A percentile compares a stretch with the other conserved stretches of the same genome.
These are phyloP conservation scores for Paraplagusia blochii DNA, from an alignment of 2,113 vertebrate genomes.

Conservation along the genomic window DNA sequence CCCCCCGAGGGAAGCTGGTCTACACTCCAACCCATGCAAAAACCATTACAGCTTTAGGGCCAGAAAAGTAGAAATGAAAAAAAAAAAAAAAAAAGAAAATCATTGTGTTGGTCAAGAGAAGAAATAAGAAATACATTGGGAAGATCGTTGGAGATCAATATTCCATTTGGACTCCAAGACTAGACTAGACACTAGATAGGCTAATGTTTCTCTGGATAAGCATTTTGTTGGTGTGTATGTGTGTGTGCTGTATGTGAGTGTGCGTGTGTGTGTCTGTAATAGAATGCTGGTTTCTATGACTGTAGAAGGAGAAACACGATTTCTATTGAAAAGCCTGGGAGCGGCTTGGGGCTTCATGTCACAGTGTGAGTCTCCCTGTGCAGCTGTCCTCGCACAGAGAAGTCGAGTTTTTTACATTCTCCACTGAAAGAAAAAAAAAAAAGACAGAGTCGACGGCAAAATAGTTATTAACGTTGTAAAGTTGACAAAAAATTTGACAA, in stretches of 20 bases:
- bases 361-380: slow-evolving; percentile 49
- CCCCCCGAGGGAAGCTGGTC: slow-evolving; percentile 32
- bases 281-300: slow-evolving; percentile 47
- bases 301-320: slow-evolving; percentile 57
- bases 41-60: slow-evolving; percentile 54
- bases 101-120: slow-evolving; percentile 50
- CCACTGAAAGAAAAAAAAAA: slow-evolving; percentile 31
- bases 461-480: slow-evolving; percentile 18
- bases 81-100: slow-evolving; percentile 45
- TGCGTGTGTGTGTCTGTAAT: slow-evolving; percentile 9
- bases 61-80: slow-evolving; percentile 32
- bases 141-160: slow-evolving; percentile 69
- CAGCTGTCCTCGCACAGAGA: slow-evolving; percentile 69
- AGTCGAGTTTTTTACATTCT: slow-evolving; percentile 55
- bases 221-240: slow-evolving; percentile 43
- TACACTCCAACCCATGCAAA: slow-evolving; percentile 56
- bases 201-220: slow-evolving; percentile 68
- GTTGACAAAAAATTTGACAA: too few relatives aligned
- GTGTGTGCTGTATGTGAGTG: slow-evolving; percentile 12
- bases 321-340: slow-evolving; percentile 59
- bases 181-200: slow-evolving; percentile 59
- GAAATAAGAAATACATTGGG: slow-evolving; percentile 65
- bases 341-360: slow-evolving; percentile 64
- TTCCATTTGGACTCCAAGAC: slow-evolving; percentile 65
- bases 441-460: slow-evolving; percentile 44